Percentiles rank a stretch among this genome's conserved stretches.
phyloP scores from a whole-genome alignment of 1,140 invertebrate genomes.

The Agrilus planipennis region DNA sequence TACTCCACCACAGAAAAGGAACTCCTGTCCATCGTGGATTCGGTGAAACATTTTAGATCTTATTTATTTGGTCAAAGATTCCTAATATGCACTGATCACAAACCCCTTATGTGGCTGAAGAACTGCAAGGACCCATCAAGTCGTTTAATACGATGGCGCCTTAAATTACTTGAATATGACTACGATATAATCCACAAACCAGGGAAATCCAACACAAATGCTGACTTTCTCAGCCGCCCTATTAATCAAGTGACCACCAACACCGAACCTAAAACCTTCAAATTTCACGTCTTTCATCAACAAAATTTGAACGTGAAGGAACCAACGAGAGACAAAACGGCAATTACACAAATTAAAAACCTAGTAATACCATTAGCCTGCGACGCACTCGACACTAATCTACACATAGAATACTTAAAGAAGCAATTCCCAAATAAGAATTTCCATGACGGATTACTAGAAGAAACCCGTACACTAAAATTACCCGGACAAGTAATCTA shows the following conservation, averaged over 20 bases:
- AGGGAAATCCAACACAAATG: constrained; percentile 2
- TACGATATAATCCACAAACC: constrained; percentile 22
- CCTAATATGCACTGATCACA: constrained; percentile 30
- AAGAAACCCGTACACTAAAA: too few species aligned
- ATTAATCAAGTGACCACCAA: background rate
- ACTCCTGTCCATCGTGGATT: constrained; percentile 29
- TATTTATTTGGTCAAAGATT: constrained; percentile 30
- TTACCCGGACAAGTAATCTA: too few species aligned
- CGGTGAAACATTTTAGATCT: constrained; percentile 32
- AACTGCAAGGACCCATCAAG: constrained; percentile 1
- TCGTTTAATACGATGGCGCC: background rate
- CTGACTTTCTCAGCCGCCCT: constrained; percentile 1
- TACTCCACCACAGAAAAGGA: constrained; percentile 29
- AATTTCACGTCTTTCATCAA: background rate
- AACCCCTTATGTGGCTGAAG: constrained; percentile 21
- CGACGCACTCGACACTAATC: background rate
- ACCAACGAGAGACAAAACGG: background rate
- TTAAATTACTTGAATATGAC: constrained; percentile 17
- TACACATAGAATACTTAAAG: constrained; percentile 1
- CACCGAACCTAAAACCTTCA: background rate
- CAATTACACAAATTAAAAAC: background rate
- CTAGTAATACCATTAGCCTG: constrained; percentile 1
- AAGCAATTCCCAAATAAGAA: background rate
- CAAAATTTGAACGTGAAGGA: background rate
- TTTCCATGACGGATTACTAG: too few species aligned